Evolutionary conservation across 2,888 invertebrate genomes (phyloP), one percentile per base, ranked within the genome.

Genomic region (Drosophila tripunctata): DNA sequence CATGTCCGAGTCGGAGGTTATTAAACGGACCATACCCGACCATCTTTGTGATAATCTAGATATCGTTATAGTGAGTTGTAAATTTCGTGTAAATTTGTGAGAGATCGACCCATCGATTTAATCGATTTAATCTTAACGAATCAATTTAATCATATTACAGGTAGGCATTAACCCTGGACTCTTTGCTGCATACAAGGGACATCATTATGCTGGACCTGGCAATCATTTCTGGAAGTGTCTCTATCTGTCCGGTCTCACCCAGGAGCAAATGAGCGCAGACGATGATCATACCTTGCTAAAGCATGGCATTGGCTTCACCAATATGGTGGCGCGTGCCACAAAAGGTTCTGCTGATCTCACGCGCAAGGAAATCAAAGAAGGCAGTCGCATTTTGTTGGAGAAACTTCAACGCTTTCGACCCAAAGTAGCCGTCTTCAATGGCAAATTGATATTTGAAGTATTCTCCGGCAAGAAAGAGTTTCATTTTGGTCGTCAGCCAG

Each of bases 171-270:
- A 99, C 93, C 99, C 99, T 8, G 98, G 99, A 2, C 93, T 98
- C 88, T 98, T 97, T 92, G 98, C 99, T 76, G 99, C 99, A 73
- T 98, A 97, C 93, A 98, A 98, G 92, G 98, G 98, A 2, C 99
- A 99, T 92, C 98, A 99, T 92, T 99, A 99, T 93, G 98, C 99
- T 52, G 99, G 99, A 50, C 98, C 98, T 41, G 99, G 99, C 41
- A 99, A 99, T 93, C 99, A 99, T 93, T 99, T 99, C 93, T 99
- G 99, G 99, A 98, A 98, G 93, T 99, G 98, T 91, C 93, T 99
- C 69, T 98, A 97, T 92, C 93, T 98, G 78, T 97, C 98, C 44
- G 98, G 98, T 5, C 93, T 99, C 60, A 98, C 98, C 12, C 94
- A 97, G 63, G 97, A 98, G 90, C 98, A 97, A 90, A 96, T 99